Conservation (phyloP, 1,140 invertebrate species). For the Panulirus ornatus region DNA sequence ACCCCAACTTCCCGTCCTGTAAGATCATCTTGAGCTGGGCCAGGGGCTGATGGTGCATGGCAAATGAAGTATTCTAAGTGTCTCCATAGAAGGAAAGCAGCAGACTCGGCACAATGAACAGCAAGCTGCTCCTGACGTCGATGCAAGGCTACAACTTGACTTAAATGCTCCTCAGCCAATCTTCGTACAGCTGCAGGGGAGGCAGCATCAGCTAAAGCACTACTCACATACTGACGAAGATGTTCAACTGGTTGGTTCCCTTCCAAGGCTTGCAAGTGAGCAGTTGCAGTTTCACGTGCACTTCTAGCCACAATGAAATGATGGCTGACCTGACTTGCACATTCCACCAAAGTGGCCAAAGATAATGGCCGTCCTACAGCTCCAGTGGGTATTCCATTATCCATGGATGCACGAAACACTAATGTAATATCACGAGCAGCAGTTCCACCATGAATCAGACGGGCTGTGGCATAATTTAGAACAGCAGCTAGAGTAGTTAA, state of each 20-base stretch:
- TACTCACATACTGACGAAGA: constrained; percentile 60
- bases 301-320: constrained; percentile 47
- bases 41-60: constrained; percentile 57
- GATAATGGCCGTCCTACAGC: constrained; percentile 58
- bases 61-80: constrained; percentile 63
- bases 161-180: constrained; percentile 58
- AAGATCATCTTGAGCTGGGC: constrained; percentile 51
- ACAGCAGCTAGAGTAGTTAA: constrained; percentile 58
- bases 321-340: constrained; percentile 62
- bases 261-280: constrained; percentile 53
- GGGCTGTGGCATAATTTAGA: constrained; percentile 65
- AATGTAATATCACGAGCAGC: constrained; percentile 51
- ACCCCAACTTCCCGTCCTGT: constrained; percentile 42
- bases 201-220: constrained; percentile 57
- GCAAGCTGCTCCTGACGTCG: constrained; percentile 58
- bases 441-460: constrained; percentile 54
- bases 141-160: constrained; percentile 48
- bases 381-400: constrained; percentile 40
- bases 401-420: constrained; percentile 61
- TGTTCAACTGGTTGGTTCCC: constrained; percentile 65
- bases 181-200: constrained; percentile 62
- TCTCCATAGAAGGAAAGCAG: constrained; percentile 57
- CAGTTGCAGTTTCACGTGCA: constrained; percentile 56
- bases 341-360: constrained; percentile 49
- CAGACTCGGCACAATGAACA: constrained; percentile 63